Evolutionary conservation across 1,140 invertebrate genomes (phyloP).

Genomic region (Diorhabda carinulata): DNA sequence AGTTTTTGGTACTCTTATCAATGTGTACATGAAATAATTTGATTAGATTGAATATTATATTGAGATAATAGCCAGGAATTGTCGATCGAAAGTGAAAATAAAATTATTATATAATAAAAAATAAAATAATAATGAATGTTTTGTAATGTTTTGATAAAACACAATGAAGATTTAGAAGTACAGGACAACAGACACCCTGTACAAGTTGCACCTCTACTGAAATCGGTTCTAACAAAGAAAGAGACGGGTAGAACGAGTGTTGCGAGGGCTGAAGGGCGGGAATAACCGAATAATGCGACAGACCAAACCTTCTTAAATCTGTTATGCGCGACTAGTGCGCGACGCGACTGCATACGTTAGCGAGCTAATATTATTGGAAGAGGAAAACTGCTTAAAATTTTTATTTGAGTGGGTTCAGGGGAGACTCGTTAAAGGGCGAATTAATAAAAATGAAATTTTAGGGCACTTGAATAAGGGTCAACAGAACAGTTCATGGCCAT

Average conservation of each 20-base stretch:
- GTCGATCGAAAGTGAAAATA: too few species aligned
- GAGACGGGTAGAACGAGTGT: not conserved
- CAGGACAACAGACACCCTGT: not conserved
- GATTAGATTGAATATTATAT: too few species aligned
- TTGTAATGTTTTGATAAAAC: too few species aligned
- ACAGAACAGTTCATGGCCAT: too few species aligned
- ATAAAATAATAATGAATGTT: too few species aligned
- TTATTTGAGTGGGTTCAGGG: not conserved
- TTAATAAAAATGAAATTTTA: too few species aligned
- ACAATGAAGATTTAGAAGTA: too few species aligned
- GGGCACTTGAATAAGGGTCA: too few species aligned
- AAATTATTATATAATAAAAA: too few species aligned
- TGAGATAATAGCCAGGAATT: too few species aligned
- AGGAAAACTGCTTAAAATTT: not conserved
- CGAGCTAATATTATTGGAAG: conserved; percentile 2
- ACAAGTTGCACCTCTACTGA: not conserved
- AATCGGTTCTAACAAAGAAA: not conserved
- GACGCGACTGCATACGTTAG: not conserved
- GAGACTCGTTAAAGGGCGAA: not conserved
- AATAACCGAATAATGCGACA: conserved; percentile 2
- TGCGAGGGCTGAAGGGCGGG: conserved; percentile 1
- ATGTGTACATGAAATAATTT: too few species aligned
- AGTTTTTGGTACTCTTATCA: too few species aligned
- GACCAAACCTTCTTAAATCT: not conserved
- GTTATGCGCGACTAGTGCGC: not conserved